Base-by-base conservation (phyloP, 2,797 vertebrate species). In the Lophotriccus pileatus region DNA sequence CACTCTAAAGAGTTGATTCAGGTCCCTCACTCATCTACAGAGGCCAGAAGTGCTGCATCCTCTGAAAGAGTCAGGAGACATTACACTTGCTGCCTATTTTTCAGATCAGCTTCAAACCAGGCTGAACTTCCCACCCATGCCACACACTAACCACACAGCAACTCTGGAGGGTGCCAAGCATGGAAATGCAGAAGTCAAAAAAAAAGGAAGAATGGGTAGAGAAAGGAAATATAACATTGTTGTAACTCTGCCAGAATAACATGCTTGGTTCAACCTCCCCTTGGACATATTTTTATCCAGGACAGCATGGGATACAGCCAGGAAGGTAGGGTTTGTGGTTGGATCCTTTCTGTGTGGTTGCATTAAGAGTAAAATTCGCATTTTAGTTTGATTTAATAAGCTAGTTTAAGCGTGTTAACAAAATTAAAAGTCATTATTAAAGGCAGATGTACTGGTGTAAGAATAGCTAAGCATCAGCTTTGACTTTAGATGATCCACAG, bases 371-470 rank as follows among this genome's bases (percentile, higher is more conserved):
- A 82, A 83, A 72, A 66, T 67, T 77, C 66, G 53, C 41, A 80
- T 84, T 95, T 95, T 80, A 89, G 89, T 94, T 91, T 87, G 28
- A 87, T 94, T 94, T 94, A 96, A 87, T 94, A 95, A 94, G 75
- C 63, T 86, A 75, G 88, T 92, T 96, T 91, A 91, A 84, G 69
- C 0, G 0, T 89, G 90, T 94, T 95, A 96, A 90, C 81, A 70
- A 93, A 96, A 96, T 95, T 94, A 85, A 92, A 94, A 96, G 25
- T 79, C 72, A 73, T 87, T 96, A 97, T 97, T 96, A 92, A 94
- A 96, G 76, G 73, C 96, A 97, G 94, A 95, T 96, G 94, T 87
- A 89, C 34, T 92, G 72, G 36, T 62, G 18, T 84, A 85, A 67
- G 88, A 95, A 93, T 68, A 94, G 66, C 84, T 89, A 60, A 81